A percentile compares a stretch with the other conserved stretches of the same genome.
These are phyloP conservation scores for Pandemis cinnamomeana DNA, from an alignment of 2,888 invertebrate species.

Conservation along the genomic window DNA sequence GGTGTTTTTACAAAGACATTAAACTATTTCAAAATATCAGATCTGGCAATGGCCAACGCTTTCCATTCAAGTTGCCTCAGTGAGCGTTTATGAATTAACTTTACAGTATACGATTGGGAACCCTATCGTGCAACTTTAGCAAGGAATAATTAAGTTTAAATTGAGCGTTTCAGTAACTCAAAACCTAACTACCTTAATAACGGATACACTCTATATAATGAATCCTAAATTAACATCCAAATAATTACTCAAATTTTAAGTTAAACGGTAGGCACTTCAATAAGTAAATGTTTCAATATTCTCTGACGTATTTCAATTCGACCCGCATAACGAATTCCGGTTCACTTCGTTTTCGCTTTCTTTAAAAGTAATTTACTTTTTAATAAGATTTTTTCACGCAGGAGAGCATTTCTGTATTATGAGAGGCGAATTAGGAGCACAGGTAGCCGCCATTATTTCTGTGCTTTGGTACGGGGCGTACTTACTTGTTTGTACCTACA, in stretches of 20 bases:
- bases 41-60: neutral
- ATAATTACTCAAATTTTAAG: neutral
- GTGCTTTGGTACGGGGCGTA: neutral
- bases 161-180: neutral
- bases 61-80: neutral
- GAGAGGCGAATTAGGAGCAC: neutral
- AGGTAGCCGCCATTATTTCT: slow-evolving; percentile 13
- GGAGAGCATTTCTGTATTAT: slow-evolving; percentile 25
- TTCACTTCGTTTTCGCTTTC: slow-evolving; percentile 31
- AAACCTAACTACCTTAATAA: neutral
- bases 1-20: too few relatives aligned
- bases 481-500: neutral
- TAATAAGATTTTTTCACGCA: slow-evolving; percentile 30
- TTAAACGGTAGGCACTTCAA: slow-evolving; percentile 1
- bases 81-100: neutral
- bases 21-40: neutral
- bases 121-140: neutral
- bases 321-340: slow-evolving; percentile 23
- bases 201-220: neutral
- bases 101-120: neutral
- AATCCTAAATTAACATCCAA: neutral
- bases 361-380: slow-evolving; percentile 30
- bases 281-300: slow-evolving; percentile 23
- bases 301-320: slow-evolving; percentile 36
- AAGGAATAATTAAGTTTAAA: slow-evolving; percentile 1